Evolutionary conservation across 2,797 vertebrate species (phyloP).

Genomic region (Aselliscus stoliczkanus): DNA sequence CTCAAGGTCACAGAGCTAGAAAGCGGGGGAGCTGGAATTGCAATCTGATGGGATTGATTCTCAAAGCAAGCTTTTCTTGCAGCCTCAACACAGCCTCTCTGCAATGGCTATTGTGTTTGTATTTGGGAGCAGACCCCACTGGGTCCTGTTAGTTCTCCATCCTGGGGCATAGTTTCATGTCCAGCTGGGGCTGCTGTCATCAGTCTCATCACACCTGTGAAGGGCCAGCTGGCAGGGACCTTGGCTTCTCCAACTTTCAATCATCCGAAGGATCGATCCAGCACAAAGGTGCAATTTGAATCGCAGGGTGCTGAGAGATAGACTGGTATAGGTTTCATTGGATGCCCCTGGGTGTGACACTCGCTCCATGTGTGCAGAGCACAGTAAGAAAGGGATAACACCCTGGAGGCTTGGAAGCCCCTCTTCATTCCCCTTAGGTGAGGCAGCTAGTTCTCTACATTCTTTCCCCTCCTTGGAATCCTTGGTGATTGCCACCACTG

Average conservation of each 20-base stretch:
- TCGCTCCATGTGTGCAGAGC: not conserved
- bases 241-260: not conserved
- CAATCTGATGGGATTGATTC: not conserved
- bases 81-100: not conserved
- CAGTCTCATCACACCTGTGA: not conserved
- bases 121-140: not conserved
- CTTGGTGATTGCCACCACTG: not conserved
- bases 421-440: not conserved
- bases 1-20: not conserved
- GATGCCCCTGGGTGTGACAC: not conserved
- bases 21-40: not conserved
- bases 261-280: not conserved
- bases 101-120: not conserved
- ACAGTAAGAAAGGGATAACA: not conserved
- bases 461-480: not conserved
- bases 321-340: not conserved
- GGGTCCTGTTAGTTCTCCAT: not conserved
- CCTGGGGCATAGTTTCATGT: not conserved
- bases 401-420: not conserved
- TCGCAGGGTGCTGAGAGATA: not conserved
- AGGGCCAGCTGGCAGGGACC: not conserved
- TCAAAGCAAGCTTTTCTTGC: not conserved
- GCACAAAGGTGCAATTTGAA: not conserved
- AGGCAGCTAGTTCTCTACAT: not conserved
- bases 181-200: not conserved